phyloP scores from a whole-genome alignment of 2,888 invertebrate species.

The Alsophila aescularia region DNA sequence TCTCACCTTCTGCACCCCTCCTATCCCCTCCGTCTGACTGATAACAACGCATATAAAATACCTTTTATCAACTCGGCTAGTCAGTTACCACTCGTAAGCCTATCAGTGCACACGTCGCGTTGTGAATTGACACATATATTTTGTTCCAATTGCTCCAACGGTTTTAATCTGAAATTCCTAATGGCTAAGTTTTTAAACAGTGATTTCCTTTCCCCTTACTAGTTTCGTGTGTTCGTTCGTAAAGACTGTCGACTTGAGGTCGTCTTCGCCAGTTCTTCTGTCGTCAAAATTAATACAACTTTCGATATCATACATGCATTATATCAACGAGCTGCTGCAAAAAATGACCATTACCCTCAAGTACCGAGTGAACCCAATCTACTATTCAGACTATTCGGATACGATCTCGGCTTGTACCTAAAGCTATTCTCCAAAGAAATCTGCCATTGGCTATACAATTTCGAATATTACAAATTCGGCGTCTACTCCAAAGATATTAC shows the following conservation, averaged over 20 bases:
- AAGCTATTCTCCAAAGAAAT: slow-evolving; percentile 60
- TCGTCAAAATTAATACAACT: slow-evolving; percentile 58
- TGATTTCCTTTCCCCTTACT: slow-evolving; percentile 75
- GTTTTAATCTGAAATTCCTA: slow-evolving; percentile 42
- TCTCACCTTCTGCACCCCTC: slow-evolving; percentile 57
- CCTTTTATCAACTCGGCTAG: slow-evolving; percentile 47
- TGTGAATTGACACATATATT: slow-evolving; percentile 19
- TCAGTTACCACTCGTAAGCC: slow-evolving; percentile 49
- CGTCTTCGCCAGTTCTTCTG: slow-evolving; percentile 34
- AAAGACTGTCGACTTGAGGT: slow-evolving; percentile 33
- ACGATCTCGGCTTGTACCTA: slow-evolving; percentile 76
- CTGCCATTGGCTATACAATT: slow-evolving; percentile 79
- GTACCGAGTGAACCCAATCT: slow-evolving; percentile 87
- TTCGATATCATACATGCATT: slow-evolving; percentile 76
- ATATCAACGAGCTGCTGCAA: slow-evolving; percentile 67
- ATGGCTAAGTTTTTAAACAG: slow-evolving; percentile 79
- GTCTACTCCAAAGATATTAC: slow-evolving; percentile 77
- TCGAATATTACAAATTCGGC: slow-evolving; percentile 80
- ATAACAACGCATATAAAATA: slow-evolving; percentile 74
- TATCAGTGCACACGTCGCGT: slow-evolving; percentile 45
- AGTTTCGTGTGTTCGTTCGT: slow-evolving; percentile 51
- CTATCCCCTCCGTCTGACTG: slow-evolving; percentile 61
- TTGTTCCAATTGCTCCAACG: slow-evolving; percentile 18
- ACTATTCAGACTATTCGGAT: slow-evolving; percentile 88
- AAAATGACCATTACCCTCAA: slow-evolving; percentile 80